Evolutionary conservation across 2,797 vertebrate species (phyloP), one percentile per base, ranked within the genome.

Genomic region (Arremon brunneinucha): DNA sequence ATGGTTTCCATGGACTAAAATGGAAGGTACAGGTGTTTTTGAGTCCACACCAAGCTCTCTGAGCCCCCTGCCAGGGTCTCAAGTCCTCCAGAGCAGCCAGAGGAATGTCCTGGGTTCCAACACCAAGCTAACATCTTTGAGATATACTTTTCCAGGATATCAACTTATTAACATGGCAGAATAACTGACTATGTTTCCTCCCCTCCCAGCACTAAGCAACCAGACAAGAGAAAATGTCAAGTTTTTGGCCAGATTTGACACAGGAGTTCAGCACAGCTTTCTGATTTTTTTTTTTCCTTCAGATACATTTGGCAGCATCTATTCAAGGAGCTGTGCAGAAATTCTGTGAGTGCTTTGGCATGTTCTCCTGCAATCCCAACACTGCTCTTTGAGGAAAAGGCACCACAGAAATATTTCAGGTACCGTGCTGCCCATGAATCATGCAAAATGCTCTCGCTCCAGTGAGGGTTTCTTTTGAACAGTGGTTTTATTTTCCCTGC

Each of bases 371-470:
- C 78, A 93, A 92, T 67, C 46, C 67, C 77, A 92, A 17, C 70
- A 14, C 62, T 55, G 69, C 34, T 93, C 65, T 90, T 93, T 52
- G 67, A 87, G 77, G 81, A 72, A 93, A 80, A 92, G 13, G 64
- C 68, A 90, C 50, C 76, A 57, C 82, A 93, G 85, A 79, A 95
- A 63, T 87, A 90, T 84, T 89, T 90, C 94, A 94, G 94, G 80
- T 95, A 78, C 52, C 0, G 0, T 56, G 83, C 83, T 82, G 56
- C 55, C 70, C 80, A 53, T 91, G 80, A 86, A 86, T 96, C 70
- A 79, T 63, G 47, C 84, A 88, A 75, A 93, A 76, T 41, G 21
- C 59, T 77, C 67, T 91, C 3, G 1, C 19, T 93, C 37, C 70
- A 39, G 59, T 35, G 89, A 82, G 14, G 1, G 39, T 82, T 95